A percentile compares a stretch with the other conserved stretches of the same genome.
phyloP scores from a whole-genome alignment of 2,113 vertebrate species.

The Corydoras sp. region DNA sequence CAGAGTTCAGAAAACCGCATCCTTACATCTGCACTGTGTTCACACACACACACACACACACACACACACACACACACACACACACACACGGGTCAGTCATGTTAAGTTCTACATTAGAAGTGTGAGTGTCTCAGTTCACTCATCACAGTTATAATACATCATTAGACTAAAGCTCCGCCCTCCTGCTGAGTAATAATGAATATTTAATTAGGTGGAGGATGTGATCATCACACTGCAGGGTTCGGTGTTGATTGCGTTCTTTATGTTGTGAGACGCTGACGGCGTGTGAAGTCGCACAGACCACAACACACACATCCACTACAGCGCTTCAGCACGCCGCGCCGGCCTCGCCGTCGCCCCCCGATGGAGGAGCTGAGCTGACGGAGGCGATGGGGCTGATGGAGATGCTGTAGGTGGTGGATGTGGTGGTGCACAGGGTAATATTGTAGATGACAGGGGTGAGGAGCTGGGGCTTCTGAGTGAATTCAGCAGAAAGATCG shows the following conservation, averaged over 20 bases:
- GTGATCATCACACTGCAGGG: too few species aligned
- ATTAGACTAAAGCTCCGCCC: too few species aligned
- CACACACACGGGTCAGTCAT: neutral
- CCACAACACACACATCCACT: too few species aligned
- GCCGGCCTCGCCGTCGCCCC: neutral
- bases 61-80: constrained; percentile 46
- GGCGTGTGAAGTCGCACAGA: too few species aligned
- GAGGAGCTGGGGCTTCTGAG: neutral
- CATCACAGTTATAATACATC: too few species aligned
- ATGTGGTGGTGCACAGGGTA: too few species aligned
- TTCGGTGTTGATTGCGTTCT: too few species aligned
- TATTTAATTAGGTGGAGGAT: too few species aligned
- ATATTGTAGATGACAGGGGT: neutral
- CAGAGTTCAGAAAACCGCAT: constrained; percentile 51
- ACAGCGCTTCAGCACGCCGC: too few species aligned
- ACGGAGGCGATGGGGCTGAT: too few species aligned
- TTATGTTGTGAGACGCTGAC: too few species aligned
- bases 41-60: constrained; percentile 14
- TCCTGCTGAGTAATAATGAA: too few species aligned
- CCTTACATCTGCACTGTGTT: constrained; percentile 64
- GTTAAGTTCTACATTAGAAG: neutral
- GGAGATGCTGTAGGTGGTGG: neutral
- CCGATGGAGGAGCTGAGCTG: neutral
- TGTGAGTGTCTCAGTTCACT: neutral
- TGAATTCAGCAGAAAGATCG: constrained; percentile 22